Percentiles rank a stretch among this genome's conserved stretches.
phyloP scores from a whole-genome alignment of 2,113 vertebrate species.

The Perca schrenkii region DNA sequence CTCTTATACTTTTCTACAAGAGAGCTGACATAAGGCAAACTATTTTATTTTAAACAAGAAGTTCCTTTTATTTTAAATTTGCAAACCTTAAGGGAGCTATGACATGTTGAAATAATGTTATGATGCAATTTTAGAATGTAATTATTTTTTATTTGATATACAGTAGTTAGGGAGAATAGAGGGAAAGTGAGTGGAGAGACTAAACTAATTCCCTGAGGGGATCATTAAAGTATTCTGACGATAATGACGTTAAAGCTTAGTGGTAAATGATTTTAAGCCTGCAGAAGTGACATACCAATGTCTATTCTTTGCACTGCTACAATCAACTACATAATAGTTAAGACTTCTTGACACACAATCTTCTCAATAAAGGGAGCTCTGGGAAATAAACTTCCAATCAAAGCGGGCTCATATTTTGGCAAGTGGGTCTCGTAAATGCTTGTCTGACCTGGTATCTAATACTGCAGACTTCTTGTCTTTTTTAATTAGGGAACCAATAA shows the following conservation, averaged over 20 bases:
- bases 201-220: too few relatives aligned
- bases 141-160: neutral
- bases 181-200: neutral
- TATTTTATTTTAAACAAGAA: neutral
- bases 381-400: neutral
- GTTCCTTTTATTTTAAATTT: neutral
- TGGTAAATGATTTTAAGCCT: neutral
- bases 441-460: neutral
- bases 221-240: too few relatives aligned
- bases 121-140: rapidly evolving
- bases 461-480: neutral
- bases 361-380: neutral
- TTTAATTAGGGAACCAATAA: neutral
- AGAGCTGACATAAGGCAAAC: neutral
- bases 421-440: neutral
- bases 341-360: neutral
- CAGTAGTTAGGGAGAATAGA: neutral
- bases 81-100: neutral
- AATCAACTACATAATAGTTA: neutral
- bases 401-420: neutral
- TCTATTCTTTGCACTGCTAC: neutral
- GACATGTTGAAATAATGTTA: neutral
- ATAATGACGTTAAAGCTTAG: neutral
- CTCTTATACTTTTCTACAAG: neutral
- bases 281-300: neutral